These are phyloP conservation scores for Saccostrea echinata DNA, from an alignment of 1,140 invertebrate genomes.

Conservation along the genomic window DNA sequence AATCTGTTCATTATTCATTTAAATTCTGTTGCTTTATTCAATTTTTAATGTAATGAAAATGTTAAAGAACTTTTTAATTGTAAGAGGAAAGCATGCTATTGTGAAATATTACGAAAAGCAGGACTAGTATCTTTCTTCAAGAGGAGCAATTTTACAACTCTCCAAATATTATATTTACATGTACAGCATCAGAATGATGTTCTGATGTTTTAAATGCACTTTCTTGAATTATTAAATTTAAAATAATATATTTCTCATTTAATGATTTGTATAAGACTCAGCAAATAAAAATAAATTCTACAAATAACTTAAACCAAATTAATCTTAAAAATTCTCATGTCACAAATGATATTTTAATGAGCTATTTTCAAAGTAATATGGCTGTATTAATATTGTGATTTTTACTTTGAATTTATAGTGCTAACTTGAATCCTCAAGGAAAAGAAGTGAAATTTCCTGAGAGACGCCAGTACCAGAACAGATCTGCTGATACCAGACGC, in stretches of 20 bases:
- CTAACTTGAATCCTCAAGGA: conserved; percentile 31
- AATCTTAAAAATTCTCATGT: not conserved
- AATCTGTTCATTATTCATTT: not conserved
- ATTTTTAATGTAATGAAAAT: not conserved
- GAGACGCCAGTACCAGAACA: conserved; percentile 13
- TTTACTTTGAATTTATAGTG: not conserved
- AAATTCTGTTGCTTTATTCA: not conserved
- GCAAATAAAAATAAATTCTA: not conserved
- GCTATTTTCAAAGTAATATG: not conserved
- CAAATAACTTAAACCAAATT: not conserved
- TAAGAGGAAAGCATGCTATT: not conserved
- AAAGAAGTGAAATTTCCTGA: not conserved
- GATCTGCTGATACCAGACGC: not conserved
- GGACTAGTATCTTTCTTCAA: not conserved
- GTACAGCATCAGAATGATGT: no score
- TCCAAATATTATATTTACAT: no score
- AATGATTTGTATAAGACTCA: no score
- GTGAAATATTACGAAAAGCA: not conserved
- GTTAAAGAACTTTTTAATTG: not conserved
- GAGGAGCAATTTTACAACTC: not conserved
- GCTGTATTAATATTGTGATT: not conserved
- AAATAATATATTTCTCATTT: no score
- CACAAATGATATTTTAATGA: not conserved
- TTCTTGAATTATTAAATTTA: no score
- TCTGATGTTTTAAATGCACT: no score